Evolutionary conservation across 2,113 vertebrate species (phyloP).

Genomic region (Tragelaphus buxtoni): DNA sequence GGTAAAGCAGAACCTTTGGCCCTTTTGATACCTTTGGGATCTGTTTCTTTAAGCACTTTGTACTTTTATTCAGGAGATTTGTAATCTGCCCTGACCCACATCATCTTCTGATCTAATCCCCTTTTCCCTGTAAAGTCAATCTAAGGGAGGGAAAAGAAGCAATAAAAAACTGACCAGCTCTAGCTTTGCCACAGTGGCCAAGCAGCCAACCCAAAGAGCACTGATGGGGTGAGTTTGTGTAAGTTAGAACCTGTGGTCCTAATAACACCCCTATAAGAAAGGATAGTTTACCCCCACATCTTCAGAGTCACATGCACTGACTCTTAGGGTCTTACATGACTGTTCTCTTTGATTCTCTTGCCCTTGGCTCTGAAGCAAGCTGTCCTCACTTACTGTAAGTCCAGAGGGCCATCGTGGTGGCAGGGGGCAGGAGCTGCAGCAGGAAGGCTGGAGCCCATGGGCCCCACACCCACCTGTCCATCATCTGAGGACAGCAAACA

Average conservation of each 20-base stretch:
- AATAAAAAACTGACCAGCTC: not conserved
- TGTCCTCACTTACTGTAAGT: not conserved
- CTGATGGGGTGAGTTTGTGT: not conserved
- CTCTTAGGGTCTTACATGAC: not conserved
- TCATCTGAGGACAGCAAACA: not conserved
- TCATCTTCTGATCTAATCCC: not conserved
- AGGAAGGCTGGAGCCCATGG: not conserved
- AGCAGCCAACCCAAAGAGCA: not conserved
- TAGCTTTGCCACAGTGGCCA: not conserved
- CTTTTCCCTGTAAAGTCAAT: not conserved
- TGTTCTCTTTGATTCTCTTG: not conserved
- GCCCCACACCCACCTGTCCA: not conserved
- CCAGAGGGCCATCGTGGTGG: not conserved
- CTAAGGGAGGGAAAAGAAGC: constrained; percentile 10
- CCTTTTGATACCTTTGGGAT: not conserved
- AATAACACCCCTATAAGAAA: not conserved
- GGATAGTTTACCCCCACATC: not conserved
- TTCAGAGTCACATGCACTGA: not conserved
- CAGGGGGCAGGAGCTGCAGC: not conserved
- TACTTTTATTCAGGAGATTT: constrained; percentile 32
- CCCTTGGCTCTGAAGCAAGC: not conserved
- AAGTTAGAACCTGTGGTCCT: not conserved
- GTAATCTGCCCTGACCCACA: not conserved
- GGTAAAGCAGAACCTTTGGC: not conserved
- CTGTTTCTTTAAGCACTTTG: constrained; percentile 60